These are phyloP conservation scores for Sciurus niger DNA, from an alignment of 2,113 vertebrate species.

Conservation along the genomic window DNA sequence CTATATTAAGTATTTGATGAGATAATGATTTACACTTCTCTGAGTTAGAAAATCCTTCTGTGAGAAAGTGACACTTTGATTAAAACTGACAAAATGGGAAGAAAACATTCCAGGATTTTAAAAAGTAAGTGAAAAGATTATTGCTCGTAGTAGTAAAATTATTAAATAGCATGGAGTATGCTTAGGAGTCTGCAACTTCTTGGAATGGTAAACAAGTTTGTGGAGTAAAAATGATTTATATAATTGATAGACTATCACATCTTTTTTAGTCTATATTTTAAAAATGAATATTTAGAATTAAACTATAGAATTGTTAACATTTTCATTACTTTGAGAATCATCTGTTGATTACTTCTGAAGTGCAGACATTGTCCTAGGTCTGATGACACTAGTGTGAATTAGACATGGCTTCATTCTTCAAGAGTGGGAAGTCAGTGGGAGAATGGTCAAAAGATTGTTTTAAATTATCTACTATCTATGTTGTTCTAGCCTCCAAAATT, in stretches of 20 bases:
- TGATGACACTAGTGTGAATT: background rate
- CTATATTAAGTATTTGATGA: conserved; percentile 18
- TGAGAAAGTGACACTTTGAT: background rate
- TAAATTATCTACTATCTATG: background rate
- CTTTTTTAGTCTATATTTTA: background rate
- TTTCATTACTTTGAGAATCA: background rate
- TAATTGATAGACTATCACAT: background rate
- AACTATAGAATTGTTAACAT: background rate
- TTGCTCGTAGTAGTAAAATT: background rate
- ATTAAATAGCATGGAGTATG: background rate
- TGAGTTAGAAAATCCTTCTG: background rate
- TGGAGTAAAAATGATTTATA: background rate
- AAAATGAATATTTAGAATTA: background rate
- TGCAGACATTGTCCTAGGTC: background rate
- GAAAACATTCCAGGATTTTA: background rate
- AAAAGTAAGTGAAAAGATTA: background rate
- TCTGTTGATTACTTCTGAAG: background rate
- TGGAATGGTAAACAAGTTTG: background rate
- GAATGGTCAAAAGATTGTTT: background rate
- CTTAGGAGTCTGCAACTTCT: background rate
- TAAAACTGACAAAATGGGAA: background rate
- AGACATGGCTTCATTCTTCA: background rate
- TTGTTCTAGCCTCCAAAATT: background rate
- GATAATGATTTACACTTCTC: background rate
- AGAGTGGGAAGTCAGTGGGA: background rate